These are phyloP conservation scores for Subacronicta megacephala DNA, from an alignment of 2,888 invertebrate species.

Conservation along the genomic window DNA sequence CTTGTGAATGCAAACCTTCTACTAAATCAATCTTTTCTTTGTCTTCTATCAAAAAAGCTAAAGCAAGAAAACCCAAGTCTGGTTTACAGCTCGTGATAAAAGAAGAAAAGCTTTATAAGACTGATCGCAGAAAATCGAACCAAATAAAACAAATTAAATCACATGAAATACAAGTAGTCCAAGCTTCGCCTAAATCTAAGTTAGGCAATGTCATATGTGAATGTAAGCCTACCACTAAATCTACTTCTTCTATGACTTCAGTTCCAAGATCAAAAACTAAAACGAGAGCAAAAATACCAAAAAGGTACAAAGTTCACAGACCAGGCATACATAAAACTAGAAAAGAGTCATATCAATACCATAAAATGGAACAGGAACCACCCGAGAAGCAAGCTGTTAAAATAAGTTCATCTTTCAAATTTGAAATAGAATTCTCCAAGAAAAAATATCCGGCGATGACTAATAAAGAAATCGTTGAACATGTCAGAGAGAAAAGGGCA, in stretches of 20 bases:
- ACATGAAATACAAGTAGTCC: background rate
- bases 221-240: slow-evolving; percentile 7
- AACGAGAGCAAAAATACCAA: slow-evolving; percentile 8
- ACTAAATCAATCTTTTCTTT: slow-evolving; percentile 22
- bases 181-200: slow-evolving; percentile 2
- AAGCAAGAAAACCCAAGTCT: background rate
- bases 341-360: background rate
- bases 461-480: slow-evolving; percentile 8
- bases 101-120: slow-evolving; percentile 8
- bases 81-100: background rate
- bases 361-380: background rate
- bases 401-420: slow-evolving; percentile 42
- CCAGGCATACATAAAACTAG: slow-evolving; percentile 1
- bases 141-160: slow-evolving; percentile 1
- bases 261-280: slow-evolving; percentile 9
- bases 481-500: slow-evolving; percentile 5
- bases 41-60: slow-evolving; percentile 12
- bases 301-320: background rate
- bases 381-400: slow-evolving; percentile 7
- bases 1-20: slow-evolving; percentile 23
- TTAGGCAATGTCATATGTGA: slow-evolving; percentile 6
- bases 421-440: slow-evolving; percentile 40
- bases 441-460: slow-evolving; percentile 5
- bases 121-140: background rate
- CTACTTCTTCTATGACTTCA: slow-evolving; percentile 7